Base-by-base conservation (phyloP, 2,888 invertebrate species). In the Rotaria magnacalcarata region DNA sequence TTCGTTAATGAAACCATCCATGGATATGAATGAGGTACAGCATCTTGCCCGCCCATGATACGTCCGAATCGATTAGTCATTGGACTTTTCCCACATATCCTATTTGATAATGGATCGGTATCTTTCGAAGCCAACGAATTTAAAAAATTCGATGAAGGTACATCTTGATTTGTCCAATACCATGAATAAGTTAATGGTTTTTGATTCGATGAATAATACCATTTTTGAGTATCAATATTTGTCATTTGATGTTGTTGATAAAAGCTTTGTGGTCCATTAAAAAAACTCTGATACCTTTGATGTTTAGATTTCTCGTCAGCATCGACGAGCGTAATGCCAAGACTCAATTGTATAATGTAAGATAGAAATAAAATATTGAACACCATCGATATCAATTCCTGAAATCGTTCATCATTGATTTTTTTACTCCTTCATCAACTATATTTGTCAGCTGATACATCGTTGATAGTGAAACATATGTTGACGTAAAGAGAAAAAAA, bases 21-120 rank as follows among this genome's bases (percentile, higher is more conserved):
- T 24, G 80, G 80, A 80, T 80, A 80, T 14, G 80, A 80, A 80
- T 80, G n/a, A 0, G 80, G 47, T 24, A 80, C 80, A n/a, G 80
- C 80, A 80, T 80, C 80, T 80, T 80, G 80, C n/a, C 80, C 80
- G n/a, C 80, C 80, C 47, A 80, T 47, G 19, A 80, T 47, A n/a
- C 80, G 80, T 24, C n/a, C 8, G 47, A 80, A 80, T 11, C 80
- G 47, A 43, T 14, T 80, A 0, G 3, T 2, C 11, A 47, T 43
- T 80, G 24, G 24, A 80, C 47, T 80, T 47, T 47, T 47, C n/a
- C 80, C 80, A 47, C 80, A 80, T 5, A n/a, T 21, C 19, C 41
- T 7, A 47, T 41, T 47, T 24, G 8, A 19, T 10, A 80, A 80
- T n/a, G 41, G 80, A 80, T 80, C 47, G 6, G 0, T 5, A 5